Evolutionary conservation across 1,140 invertebrate species (phyloP), one percentile per base, ranked within the genome.

Genomic region (Drosophila kurseongensis): DNA sequence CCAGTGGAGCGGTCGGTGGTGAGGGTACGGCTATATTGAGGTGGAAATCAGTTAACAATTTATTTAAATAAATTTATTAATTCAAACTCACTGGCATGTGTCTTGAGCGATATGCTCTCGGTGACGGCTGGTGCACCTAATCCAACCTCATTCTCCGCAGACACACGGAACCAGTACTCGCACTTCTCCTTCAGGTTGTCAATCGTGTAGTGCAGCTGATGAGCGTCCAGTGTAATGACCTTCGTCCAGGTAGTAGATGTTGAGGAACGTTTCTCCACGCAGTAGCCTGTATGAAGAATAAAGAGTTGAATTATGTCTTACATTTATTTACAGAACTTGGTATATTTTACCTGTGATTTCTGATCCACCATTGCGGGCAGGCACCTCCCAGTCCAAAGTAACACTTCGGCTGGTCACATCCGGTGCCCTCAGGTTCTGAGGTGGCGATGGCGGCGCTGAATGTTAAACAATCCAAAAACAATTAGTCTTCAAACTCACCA

Each of bases 101-200:
- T 98, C 93, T 98, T 97, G 14, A 99, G 95, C 69, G 95, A 95
- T 40, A 99, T 95, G 63, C 95, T 94, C 73, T 97, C 96, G 38
- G 97, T 96, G 74, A 95, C 94, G 12, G 96, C 94, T 54, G 97
- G 96, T 80, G 95, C 94, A 91, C 97, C 97, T 32, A 97, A 92
- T 14, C 98, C 98, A 76, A 98, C 94, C 51, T 95, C 94, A 92
- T 99, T 99, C 93, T 98, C 98, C 54, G 98, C 98, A 61, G 95
- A 97, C 47, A 99, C 96, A 92, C 97, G 95, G 94, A 99, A 98
- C 79, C 96, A 93, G 78, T 98, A 97, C 92, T 98, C 96, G 67
- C 96, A 96, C 82, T 96, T 97, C 88, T 98, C 97, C 80, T 97
- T 96, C 14, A 99, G 93, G 89, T 98, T 98, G 84, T 97, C 96